phyloP scores from a whole-genome alignment of 2,888 invertebrate genomes.

The Ormyrus nitidulus region DNA sequence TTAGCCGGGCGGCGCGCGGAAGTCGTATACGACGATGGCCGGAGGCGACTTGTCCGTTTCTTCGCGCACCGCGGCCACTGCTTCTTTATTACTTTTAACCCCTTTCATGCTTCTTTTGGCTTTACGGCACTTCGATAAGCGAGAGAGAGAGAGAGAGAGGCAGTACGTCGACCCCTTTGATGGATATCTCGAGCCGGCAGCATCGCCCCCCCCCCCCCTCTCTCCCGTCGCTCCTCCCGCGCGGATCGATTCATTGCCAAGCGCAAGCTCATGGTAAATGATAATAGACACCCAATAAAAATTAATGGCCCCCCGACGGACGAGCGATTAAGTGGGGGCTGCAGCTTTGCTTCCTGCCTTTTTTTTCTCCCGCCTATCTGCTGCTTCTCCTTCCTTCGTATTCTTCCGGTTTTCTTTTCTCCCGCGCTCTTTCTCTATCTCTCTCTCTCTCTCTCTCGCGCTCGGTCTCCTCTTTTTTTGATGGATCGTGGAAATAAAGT shows the following conservation, averaged over 20 bases:
- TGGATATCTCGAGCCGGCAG: constrained; percentile 22
- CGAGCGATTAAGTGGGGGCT: constrained; percentile 34
- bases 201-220: neutral
- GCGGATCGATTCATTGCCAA: constrained; percentile 10
- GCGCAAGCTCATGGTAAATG: constrained; percentile 20
- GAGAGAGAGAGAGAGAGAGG: neutral
- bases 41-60: constrained; percentile 32
- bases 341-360: neutral
- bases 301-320: constrained; percentile 41
- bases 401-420: neutral
- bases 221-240: neutral
- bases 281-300: constrained; percentile 50
- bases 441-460: neutral
- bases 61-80: neutral
- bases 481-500: constrained; percentile 3
- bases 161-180: constrained; percentile 36
- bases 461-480: neutral
- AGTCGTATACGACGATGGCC: constrained; percentile 8
- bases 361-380: neutral
- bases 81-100: constrained; percentile 38
- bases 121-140: constrained; percentile 20
- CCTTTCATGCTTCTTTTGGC: constrained; percentile 13
- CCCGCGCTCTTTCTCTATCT: neutral
- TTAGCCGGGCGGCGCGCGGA: neutral
- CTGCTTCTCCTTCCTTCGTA: neutral